These are phyloP conservation scores for Papilio gigon DNA, from an alignment of 2,888 invertebrate genomes.

Conservation along the genomic window DNA sequence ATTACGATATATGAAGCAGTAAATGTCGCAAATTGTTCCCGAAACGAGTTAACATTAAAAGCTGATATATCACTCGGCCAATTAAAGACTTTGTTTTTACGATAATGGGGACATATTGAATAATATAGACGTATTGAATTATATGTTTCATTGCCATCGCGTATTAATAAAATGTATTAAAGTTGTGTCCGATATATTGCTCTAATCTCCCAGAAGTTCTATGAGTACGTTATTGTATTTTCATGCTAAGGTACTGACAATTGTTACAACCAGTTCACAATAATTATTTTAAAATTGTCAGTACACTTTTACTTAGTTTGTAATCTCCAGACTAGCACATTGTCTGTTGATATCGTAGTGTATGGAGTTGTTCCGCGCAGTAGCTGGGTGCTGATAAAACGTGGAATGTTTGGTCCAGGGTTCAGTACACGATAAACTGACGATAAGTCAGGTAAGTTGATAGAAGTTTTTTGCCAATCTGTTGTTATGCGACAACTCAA, in stretches of 20 bases:
- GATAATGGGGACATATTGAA: neutral
- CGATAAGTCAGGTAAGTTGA: slow-evolving; percentile 53
- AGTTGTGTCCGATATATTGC: too few relatives aligned
- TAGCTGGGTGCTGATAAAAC: slow-evolving; percentile 27
- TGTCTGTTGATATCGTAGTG: neutral
- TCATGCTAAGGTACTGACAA: too few relatives aligned
- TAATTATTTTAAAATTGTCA: too few relatives aligned
- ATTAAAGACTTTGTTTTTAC: slow-evolving; percentile 4
- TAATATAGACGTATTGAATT: neutral
- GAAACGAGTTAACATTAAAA: neutral
- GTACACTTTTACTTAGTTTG: too few relatives aligned
- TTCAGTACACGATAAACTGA: slow-evolving; percentile 65
- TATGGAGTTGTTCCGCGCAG: neutral
- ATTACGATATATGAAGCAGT: neutral
- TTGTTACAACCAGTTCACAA: too few relatives aligned
- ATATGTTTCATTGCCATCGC: too few relatives aligned
- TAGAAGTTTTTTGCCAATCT: slow-evolving; percentile 37
- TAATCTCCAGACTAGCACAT: neutral
- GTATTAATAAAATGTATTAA: too few relatives aligned
- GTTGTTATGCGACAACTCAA: slow-evolving; percentile 40
- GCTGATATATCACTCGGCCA: neutral
- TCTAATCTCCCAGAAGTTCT: too few relatives aligned
- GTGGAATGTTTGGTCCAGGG: slow-evolving; percentile 52
- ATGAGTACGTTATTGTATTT: too few relatives aligned
- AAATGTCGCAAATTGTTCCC: neutral